Evolutionary conservation across 2,113 vertebrate genomes (phyloP), one percentile per base, ranked within the genome.

Genomic region (Nematolebias whitei): DNA sequence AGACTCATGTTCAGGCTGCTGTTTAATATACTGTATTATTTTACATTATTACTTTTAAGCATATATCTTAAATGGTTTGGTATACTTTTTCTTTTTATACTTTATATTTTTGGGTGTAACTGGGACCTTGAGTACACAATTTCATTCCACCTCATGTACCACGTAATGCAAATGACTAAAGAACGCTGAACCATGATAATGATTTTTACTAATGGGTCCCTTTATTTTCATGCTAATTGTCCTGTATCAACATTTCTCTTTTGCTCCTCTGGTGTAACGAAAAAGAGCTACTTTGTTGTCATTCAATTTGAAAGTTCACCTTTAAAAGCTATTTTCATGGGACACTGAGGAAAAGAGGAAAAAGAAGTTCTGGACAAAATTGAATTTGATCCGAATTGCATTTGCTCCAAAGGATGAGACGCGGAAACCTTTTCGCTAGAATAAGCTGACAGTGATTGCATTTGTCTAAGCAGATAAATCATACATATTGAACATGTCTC

Each of bases 401-500:
- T 92, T 93, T 92, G 48, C 73, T 51, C 71, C 85, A 89, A 74
- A 76, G 83, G 51, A 74, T 87, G 78, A 91, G 74, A 40, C 87
- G 88, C 80, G 61, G 87, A 73, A 83, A 87, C 66, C 70, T 79
- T 93, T 94, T 92, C 51, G 80, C 66, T 87, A 78, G 78, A 84
- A 88, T 92, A 83, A 88, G 74, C 77, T 90, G 90, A 88, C 87
- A 88, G 79, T 94, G 92, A 93, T 94, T 95, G 93, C 84, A 90
- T 94, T 91, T 94, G 92, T 93, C 92, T 92, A 92, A 93, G 88
- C 82, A 95, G 91, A 93, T 93, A 95, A 94, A 92, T 96, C 87
- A 90, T 92, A 91, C 69, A 76, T 92, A 90, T 88, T 92, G 92
- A 94, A 82, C 88, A 90, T 91, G 87, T 93, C 82, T 93, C 85